These are phyloP conservation scores for Eulemur rubriventer DNA, from an alignment of 2,797 vertebrate species.

Conservation along the genomic window DNA sequence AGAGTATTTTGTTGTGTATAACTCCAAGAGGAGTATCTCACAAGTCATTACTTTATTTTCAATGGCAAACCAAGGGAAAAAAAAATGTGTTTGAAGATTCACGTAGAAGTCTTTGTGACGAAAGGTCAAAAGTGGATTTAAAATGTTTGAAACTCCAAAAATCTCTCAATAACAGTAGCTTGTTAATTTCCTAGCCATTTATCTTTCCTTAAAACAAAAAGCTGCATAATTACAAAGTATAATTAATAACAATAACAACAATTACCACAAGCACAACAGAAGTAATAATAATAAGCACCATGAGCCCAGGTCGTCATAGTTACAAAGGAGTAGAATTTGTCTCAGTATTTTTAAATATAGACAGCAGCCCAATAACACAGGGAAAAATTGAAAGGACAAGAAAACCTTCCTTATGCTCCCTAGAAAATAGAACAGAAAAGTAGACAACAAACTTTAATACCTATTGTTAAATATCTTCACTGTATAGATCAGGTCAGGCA, in stretches of 20 bases:
- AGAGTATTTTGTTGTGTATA: background rate
- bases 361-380: conserved; percentile 44
- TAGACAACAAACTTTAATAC: conserved; percentile 44
- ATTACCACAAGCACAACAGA: conserved; percentile 46
- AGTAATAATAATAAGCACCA: conserved; percentile 50
- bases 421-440: conserved; percentile 57
- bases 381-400: conserved; percentile 44
- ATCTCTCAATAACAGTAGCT: conserved; percentile 44
- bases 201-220: conserved; percentile 66
- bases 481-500: conserved; percentile 42
- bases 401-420: conserved; percentile 58
- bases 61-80: background rate
- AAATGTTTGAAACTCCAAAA: conserved; percentile 50
- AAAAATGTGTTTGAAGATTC: conserved; percentile 31
- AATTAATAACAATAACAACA: conserved; percentile 69
- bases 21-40: conserved; percentile 21
- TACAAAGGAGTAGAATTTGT: conserved; percentile 58
- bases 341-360: conserved; percentile 54
- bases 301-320: background rate
- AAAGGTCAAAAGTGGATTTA: conserved; percentile 57
- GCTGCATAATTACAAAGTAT: conserved; percentile 59
- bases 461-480: conserved; percentile 69
- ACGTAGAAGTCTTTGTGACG: conserved; percentile 18
- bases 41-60: conserved; percentile 1
- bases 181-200: conserved; percentile 52